Base-by-base conservation (phyloP, 2,113 vertebrate genomes). In the Hiodon alosoides region DNA sequence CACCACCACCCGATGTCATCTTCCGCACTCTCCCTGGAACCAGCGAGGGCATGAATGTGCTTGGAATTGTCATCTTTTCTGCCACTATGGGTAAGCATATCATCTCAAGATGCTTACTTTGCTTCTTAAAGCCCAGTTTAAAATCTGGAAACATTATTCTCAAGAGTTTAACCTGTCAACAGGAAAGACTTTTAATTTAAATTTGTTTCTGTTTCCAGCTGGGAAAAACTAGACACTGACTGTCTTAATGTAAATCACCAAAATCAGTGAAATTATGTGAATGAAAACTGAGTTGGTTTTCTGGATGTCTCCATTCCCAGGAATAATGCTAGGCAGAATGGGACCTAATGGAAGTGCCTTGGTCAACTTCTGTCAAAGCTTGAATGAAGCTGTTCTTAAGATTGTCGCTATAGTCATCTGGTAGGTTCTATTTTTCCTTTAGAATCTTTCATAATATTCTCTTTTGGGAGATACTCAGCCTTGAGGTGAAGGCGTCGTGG, bases 51-150 rank as follows among this genome's bases (percentile, higher is more conserved):
- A 98, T 98, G 96, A 99, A 99, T 0, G 97, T 99, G 8, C 89
- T 99, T 0, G 97, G 97, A 47, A 98, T 98, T 7, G 97, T 98
- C 79, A 98, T 99, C 80, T 98, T 99, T 84, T 98, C 97, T 2
- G 93, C 96, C 80, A 98, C 96, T 0, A 98, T 98, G 96, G 97
- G 97, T 97, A 92, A 14, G 67, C 7, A 66, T 5, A 4, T 2
- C 4, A 4, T 3, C 4, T 0, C 3, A 8, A 10, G 46, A 60
- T 7, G 55, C 47, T 31, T 31, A 31, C 31, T 31, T 31, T 31
- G 31, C 31, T 31, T 0, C 31, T 31, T 31, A 31, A 31, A 31
- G 31, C 31, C 31, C 31, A 31, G 31, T 31, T 0, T 31, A 31
- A 31, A 31, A 31, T 31, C 0, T 31, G 31, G 31, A 31, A 31